phyloP scores from a whole-genome alignment of 2,113 vertebrate genomes.

The Dipodomys stephensi region DNA sequence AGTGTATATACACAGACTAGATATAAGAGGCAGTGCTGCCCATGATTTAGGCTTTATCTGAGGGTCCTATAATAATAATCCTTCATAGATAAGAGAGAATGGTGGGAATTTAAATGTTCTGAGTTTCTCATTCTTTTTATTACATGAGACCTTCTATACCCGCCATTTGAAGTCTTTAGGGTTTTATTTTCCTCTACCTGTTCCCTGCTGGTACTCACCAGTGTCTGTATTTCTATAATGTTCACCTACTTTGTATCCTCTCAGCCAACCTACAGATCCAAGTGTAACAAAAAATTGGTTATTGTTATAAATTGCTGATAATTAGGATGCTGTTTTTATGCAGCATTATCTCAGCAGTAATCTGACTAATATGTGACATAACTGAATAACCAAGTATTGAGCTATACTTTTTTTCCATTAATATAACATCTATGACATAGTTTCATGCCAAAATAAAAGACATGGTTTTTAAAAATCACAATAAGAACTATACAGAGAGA shows the following conservation, averaged over 20 bases:
- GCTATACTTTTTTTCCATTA: neutral
- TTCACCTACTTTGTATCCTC: neutral
- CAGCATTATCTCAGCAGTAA: constrained; percentile 58
- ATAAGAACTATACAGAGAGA: neutral
- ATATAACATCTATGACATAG: constrained; percentile 34
- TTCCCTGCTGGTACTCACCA: neutral
- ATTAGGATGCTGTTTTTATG: neutral
- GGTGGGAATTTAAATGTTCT: neutral
- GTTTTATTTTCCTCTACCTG: neutral
- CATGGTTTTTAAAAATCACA: constrained; percentile 37
- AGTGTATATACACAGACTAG: neutral
- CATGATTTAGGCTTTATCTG: neutral
- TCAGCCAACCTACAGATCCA: neutral
- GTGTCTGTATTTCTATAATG: neutral
- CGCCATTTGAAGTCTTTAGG: neutral
- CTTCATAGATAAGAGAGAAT: neutral
- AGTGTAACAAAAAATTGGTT: neutral
- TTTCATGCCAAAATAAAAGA: constrained; percentile 52
- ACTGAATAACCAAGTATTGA: constrained; percentile 46
- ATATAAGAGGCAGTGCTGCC: neutral
- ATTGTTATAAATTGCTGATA: constrained; percentile 5
- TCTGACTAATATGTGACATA: constrained; percentile 24
- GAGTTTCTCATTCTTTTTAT: neutral
- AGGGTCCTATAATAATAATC: neutral
- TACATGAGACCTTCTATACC: constrained; percentile 11